Conservation (phyloP, 2,113 vertebrate genomes). For the Aspiorhynchus laticeps region DNA sequence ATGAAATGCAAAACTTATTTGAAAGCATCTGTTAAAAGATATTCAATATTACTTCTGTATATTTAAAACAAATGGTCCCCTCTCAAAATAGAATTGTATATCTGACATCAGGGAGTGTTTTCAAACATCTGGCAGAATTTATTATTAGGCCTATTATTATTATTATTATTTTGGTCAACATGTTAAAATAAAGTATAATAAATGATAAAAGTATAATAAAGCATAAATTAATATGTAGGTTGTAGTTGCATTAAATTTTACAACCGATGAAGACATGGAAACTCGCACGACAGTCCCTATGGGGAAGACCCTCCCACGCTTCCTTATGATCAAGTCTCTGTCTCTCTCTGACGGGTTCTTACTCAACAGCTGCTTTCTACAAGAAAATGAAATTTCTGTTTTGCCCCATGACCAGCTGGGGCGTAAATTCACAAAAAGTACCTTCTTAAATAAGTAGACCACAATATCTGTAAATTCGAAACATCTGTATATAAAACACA, state of each 20-base stretch:
- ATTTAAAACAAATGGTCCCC: neutral
- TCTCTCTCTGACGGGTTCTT: conserved; percentile 14
- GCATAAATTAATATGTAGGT: neutral
- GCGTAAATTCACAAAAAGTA: conserved; percentile 6
- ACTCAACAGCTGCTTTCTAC: conserved; percentile 26
- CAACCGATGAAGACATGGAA: neutral
- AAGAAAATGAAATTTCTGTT: conserved; percentile 11
- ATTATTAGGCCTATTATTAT: too few species aligned
- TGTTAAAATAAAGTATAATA: neutral
- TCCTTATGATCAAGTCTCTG: conserved; percentile 9
- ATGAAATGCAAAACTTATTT: neutral
- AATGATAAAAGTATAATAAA: neutral
- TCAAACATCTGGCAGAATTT: neutral
- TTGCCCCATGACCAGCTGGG: conserved; percentile 5
- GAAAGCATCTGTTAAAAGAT: neutral
- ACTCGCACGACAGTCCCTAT: neutral
- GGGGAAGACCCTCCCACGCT: conserved; percentile 15
- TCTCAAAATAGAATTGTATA: neutral
- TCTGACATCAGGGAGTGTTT: neutral
- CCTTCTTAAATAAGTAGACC: conserved; percentile 18
- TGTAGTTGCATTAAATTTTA: neutral
- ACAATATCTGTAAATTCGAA: neutral
- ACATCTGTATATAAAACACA: neutral
- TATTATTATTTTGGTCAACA: too few species aligned
- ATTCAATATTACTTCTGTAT: neutral